A percentile compares a stretch with the other conserved stretches of the same genome.
These are phyloP conservation scores for Ceriagrion tenellum DNA, from an alignment of 2,888 invertebrate genomes.

Conservation along the genomic window DNA sequence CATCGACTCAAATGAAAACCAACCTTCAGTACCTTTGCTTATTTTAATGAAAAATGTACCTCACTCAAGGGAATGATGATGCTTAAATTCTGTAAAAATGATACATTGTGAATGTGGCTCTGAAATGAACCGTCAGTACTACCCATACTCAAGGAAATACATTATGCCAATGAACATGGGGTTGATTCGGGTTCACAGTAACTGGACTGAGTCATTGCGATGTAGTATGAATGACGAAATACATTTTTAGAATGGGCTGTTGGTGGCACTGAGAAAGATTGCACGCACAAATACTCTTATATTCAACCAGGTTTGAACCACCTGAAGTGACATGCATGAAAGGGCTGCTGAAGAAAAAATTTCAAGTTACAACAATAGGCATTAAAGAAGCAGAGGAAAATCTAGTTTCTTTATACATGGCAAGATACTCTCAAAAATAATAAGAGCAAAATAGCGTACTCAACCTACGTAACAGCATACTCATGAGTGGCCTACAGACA, in stretches of 20 bases:
- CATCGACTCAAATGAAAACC: conserved; percentile 31
- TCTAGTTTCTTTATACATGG: background rate
- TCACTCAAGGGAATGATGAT: background rate
- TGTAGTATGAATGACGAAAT: conserved; percentile 28
- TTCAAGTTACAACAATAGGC: background rate
- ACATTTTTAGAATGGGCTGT: conserved; percentile 69
- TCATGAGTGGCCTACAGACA: background rate
- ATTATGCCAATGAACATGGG: conserved; percentile 68
- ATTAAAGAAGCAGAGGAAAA: background rate
- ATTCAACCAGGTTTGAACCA: conserved; percentile 85
- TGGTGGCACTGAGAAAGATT: conserved; percentile 69
- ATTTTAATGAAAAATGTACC: background rate
- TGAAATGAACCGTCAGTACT: background rate
- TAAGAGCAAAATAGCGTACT: background rate
- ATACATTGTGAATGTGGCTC: conserved; percentile 19
- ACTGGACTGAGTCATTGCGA: conserved; percentile 55
- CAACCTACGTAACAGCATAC: background rate
- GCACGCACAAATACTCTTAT: conserved; percentile 77
- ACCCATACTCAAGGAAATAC: conserved; percentile 22
- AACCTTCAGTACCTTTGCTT: conserved; percentile 51
- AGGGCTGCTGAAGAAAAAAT: conserved; percentile 28
- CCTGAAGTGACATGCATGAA: conserved; percentile 68
- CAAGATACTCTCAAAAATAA: background rate
- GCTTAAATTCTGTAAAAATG: background rate
- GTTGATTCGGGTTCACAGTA: conserved; percentile 57